phyloP scores from a whole-genome alignment of 2,888 invertebrate species.

The Anodontia alba region DNA sequence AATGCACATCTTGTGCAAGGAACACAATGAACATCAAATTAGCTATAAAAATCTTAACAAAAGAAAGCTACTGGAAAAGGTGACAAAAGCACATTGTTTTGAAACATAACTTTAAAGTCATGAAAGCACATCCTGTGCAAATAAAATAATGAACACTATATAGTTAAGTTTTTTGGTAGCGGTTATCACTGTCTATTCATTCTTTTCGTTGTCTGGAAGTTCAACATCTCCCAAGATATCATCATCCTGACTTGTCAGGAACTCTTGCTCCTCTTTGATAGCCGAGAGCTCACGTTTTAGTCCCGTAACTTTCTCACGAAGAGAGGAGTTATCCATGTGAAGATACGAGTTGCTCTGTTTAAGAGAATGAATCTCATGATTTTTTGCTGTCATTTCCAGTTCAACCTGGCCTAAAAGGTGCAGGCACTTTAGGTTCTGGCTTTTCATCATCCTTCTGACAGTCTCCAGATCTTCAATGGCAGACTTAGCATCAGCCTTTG shows the following conservation, averaged over 20 bases:
- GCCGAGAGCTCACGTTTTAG: not conserved
- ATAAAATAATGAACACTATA: too few species aligned
- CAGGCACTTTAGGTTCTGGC: slow-evolving; percentile 6
- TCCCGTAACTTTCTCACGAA: not conserved
- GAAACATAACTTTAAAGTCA: too few species aligned
- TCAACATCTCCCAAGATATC: not conserved
- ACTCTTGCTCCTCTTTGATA: not conserved
- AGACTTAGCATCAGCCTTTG: slow-evolving; percentile 2
- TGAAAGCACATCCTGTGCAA: too few species aligned
- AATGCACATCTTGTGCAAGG: too few species aligned
- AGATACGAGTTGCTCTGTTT: not conserved
- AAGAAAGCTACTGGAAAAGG: too few species aligned
- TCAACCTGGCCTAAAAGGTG: slow-evolving; percentile 1
- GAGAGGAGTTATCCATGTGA: not conserved
- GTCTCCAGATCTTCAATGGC: slow-evolving; percentile 1
- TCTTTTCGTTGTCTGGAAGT: not conserved
- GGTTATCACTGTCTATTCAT: not conserved
- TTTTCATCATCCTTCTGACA: not conserved
- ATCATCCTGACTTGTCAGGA: not conserved
- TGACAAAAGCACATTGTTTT: too few species aligned
- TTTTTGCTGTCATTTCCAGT: not conserved
- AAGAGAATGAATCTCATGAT: not conserved
- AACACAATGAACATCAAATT: too few species aligned
- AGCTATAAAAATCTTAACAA: too few species aligned
- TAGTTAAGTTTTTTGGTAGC: too few species aligned